A percentile compares a stretch with the other conserved stretches of the same genome.
phyloP scores from a whole-genome alignment of 2,797 vertebrate genomes.

The Lagocephalus sceleratus region DNA sequence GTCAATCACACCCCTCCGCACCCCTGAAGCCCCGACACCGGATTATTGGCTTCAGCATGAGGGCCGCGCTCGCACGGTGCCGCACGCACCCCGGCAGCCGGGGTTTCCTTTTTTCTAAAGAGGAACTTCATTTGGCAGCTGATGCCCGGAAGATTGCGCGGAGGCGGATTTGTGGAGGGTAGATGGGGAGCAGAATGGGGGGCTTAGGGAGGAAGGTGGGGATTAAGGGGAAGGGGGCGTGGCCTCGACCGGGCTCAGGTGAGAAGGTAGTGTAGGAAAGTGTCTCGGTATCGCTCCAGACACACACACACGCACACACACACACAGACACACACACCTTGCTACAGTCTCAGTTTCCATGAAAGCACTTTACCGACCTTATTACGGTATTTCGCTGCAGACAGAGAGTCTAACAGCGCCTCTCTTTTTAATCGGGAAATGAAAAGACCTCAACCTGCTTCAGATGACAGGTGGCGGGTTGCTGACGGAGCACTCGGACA shows the following conservation, averaged over 20 bases:
- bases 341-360: too few species aligned
- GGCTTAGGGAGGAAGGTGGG: constrained; percentile 43
- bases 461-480: too few species aligned
- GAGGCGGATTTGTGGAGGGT: constrained; percentile 53
- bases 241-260: constrained; percentile 85
- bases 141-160: constrained; percentile 92
- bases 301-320: constrained; percentile 3
- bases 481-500: too few species aligned
- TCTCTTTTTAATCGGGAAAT: too few species aligned
- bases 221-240: constrained; percentile 34
- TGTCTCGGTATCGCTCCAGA: constrained; percentile 77
- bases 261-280: constrained; percentile 66
- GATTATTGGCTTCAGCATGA: constrained; percentile 94
- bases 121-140: constrained; percentile 96
- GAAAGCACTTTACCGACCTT: constrained; percentile 1
- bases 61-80: constrained; percentile 80
- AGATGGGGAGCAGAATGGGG: constrained; percentile 40
- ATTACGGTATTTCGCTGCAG: too few species aligned
- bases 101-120: constrained; percentile 60
- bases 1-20: constrained; percentile 91
- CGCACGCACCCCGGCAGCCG: constrained; percentile 83
- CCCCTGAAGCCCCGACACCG: constrained; percentile 83
- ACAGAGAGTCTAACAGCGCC: too few species aligned
- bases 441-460: too few species aligned
- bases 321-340: constrained; percentile 19